phyloP scores from a whole-genome alignment of 2,113 vertebrate species.

The Saguinus midas region DNA sequence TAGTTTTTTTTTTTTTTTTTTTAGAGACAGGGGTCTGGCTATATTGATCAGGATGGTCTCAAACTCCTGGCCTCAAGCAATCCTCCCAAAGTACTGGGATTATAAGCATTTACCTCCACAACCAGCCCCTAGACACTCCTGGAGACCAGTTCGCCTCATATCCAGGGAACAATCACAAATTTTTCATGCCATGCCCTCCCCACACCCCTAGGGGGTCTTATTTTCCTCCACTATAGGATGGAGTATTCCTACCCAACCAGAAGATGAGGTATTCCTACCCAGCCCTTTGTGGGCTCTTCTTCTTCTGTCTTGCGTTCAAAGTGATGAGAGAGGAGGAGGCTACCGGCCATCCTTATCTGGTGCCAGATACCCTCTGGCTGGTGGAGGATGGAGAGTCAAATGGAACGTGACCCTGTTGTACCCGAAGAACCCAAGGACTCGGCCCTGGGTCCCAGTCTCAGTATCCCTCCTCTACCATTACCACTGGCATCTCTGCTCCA shows the following conservation, averaged over 20 bases:
- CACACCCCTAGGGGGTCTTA: background rate
- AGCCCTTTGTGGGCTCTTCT: background rate
- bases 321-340: background rate
- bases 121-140: too few species aligned
- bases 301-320: conserved; percentile 8
- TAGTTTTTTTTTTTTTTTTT: too few species aligned
- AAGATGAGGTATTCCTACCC: background rate
- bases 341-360: background rate
- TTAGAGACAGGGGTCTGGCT: too few species aligned
- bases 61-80: too few species aligned
- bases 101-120: too few species aligned
- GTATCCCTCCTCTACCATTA: background rate
- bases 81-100: too few species aligned
- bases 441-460: background rate
- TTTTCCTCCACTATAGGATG: background rate
- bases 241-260: background rate
- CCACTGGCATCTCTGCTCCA: background rate
- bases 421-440: background rate
- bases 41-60: too few species aligned
- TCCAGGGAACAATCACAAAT: background rate
- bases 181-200: background rate
- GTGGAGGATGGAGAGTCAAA: background rate
- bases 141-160: background rate
- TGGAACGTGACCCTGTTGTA: background rate
- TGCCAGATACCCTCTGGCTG: background rate